phyloP scores from a whole-genome alignment of 2,113 vertebrate species.

The Crotalus viridis region DNA sequence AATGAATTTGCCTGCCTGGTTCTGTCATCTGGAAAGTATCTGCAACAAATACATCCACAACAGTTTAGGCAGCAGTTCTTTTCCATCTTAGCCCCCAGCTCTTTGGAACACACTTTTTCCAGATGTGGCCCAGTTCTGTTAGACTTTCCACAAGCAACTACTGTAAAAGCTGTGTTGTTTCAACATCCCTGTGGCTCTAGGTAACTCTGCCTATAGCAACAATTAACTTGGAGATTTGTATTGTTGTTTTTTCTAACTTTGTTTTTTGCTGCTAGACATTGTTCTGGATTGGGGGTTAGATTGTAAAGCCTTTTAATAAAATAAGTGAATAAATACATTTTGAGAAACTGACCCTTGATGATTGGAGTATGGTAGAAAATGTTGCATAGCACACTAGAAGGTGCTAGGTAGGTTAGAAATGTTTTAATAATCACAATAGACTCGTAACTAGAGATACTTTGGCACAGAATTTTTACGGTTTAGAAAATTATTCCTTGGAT shows the following conservation, averaged over 20 bases:
- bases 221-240: neutral
- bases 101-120: neutral
- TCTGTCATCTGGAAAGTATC: neutral
- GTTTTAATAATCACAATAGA: neutral
- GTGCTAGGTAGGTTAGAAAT: neutral
- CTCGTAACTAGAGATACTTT: neutral
- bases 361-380: neutral
- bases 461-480: neutral
- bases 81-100: neutral
- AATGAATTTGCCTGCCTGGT: neutral
- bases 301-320: neutral
- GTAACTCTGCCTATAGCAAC: neutral
- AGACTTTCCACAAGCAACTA: neutral
- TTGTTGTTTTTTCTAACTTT: neutral
- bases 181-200: neutral
- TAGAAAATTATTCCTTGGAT: slow-evolving; percentile 1
- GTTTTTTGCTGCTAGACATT: neutral
- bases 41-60: neutral
- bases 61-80: neutral
- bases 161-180: neutral
- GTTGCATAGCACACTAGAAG: neutral
- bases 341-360: neutral
- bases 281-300: neutral
- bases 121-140: neutral
- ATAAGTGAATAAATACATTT: neutral